Base-by-base conservation (phyloP, 2,113 vertebrate species). In the Pipra filicauda region DNA sequence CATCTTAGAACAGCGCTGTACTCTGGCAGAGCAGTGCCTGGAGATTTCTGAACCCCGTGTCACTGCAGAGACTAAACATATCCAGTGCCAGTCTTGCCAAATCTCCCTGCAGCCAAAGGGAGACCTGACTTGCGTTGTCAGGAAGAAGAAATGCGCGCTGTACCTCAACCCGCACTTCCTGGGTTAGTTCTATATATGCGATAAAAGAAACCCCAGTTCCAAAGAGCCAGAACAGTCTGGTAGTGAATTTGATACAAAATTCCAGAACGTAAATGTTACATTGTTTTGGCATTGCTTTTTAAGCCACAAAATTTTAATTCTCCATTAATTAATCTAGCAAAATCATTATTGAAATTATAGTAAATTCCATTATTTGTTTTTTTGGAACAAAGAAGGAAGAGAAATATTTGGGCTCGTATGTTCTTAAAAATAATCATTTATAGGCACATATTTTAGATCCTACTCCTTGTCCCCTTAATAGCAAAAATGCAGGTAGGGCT, bases 1-100 rank as follows among this genome's bases (percentile, higher is more conserved):
- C 5, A 4, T 10, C 5, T 64, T 8, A 27, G 35, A 33, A 43
- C 6, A 55, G 23, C 3, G 0, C 51, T 58, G 37, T 2, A 0
- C n/a, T 58, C 59, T 44, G 48, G 44, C 48, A 31, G 23, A 59
- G 27, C 33, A 52, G 27, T 3, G 4, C 23, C 46, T 41, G 31
- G 24, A n/a, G 15, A 30, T 57, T 87, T 48, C 81, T 75, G 66
- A 78, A 22, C 52, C 28, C 48, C 41, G 2, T 33, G 28, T 44
- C 49, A 8, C 30, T 33, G 9, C 54, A 48, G 61, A 17, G 44
- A 44, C 14, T 27, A 54, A 59, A 41, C 1, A 9, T 48, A 23
- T n/a, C 39, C 33, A 6, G 44, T 10, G 33, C 15, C 39, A 52
- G 44, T 10, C 74, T 62, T 20, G 5, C 16, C n/a, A 35, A 61